Base-by-base conservation (phyloP, 2,888 invertebrate genomes). In the Dasypogon diadema region DNA sequence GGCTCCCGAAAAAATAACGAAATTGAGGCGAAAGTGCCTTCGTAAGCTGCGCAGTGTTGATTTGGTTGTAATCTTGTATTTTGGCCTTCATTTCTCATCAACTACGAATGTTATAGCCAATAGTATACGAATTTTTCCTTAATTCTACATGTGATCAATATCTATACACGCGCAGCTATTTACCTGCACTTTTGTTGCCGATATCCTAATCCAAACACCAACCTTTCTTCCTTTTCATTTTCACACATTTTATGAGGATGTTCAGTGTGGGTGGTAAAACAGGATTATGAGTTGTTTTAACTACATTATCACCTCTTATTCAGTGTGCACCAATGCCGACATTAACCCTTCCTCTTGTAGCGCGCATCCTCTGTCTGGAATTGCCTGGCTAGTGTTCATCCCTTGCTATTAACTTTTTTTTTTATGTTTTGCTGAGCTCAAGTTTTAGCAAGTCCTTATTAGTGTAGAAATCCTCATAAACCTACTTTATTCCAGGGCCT, bases 301-400 rank as follows among this genome's bases (percentile, higher is more conserved):
- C 37, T 46, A 65, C 65, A 65, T 65, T 65, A 65, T 65, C 65
- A 65, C 65, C 65, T 65, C 65, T 46, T 65, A 46, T 65, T 48
- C 65, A 65, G 48, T 65, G 46, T 46, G 65, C 12, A 14, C 48
- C 24, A 65, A 46, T 21, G 48, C 65, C 65, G 65, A 18, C 46
- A 21, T 30, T 26, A 21, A 65, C 2, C 42, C 51, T 6, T 26
- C 65, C 65, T 48, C 24, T 16, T 37, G 48, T 10, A n/a, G n/a
- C 46, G 16, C 10, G n/a, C 21, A 22, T 24, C 65, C 48, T 42
- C 26, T 16, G 18, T 24, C 14, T 26, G 22, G 24, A 48, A 51
- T 3, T 51, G 48, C 26, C 65, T 48, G 24, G 18, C 24, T 65
- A 65, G 65, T 37, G 65, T 24, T 65, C 16, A 65, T 18, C 46